Evolutionary conservation across 2,113 vertebrate genomes (phyloP), one percentile per base, ranked within the genome.

Genomic region (Sorex araneus): DNA sequence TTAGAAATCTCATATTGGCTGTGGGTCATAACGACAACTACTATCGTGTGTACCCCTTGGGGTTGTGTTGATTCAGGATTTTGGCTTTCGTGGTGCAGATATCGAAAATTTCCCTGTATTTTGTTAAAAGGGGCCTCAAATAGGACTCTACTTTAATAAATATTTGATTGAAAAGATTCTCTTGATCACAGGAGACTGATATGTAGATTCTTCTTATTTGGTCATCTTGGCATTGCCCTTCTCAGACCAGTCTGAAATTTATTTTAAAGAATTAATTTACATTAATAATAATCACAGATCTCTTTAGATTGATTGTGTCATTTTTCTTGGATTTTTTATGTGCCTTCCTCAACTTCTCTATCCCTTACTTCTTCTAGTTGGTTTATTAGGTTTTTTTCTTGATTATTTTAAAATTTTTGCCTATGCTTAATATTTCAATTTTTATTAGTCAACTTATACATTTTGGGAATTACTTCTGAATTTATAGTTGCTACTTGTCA

Each of bases 381-480:
- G 43, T 19, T 84, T 30, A 18, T 47, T 73, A 7, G n/a, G 69
- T 88, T n/a, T 79, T 34, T 69, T 4, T 60, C 18, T 77, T 67
- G 40, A 9, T 28, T 40, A 47, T 13, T 75, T 23, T 16, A 36
- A 40, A 47, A 57, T 85, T 87, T 69, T n/a, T 40, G 19, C 27
- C 8, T 25, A 15, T 86, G 50, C 11, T 60, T 19, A 60, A 75
- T 1, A 50, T 57, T 91, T 64, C 3, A 74, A 66, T 54, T 40
- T 57, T 90, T 83, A 40, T 87, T 87, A 30, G 4, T 82, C 86
- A 47, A n/a, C 45, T 94, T 54, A 82, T 43, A 25, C 45, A 15
- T 28, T 90, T 87, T 75, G 86, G 3, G 18, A 90, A 71, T 60
- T 84, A 0, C 34, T 74, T 95, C 90, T 94, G 13, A 90, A 67